Evolutionary conservation across 2,888 invertebrate species (phyloP).

Genomic region (Phragmatobia fuliginosa): DNA sequence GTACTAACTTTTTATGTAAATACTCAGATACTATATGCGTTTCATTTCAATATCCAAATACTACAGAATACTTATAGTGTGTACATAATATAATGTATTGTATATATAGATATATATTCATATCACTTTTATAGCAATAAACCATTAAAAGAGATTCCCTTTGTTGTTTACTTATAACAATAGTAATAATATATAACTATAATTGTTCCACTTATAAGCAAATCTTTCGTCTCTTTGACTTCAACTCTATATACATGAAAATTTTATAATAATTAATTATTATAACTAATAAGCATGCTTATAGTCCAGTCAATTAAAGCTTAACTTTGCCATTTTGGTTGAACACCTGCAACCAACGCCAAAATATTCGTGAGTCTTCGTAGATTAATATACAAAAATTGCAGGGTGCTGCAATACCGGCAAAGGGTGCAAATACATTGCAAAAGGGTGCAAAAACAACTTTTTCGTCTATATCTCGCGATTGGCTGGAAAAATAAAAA

Average conservation of each 20-base stretch:
- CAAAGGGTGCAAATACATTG: too few species aligned
- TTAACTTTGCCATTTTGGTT: too few species aligned
- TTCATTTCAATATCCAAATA: not conserved
- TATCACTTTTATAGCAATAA: slow-evolving; percentile 7
- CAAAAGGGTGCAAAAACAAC: too few species aligned
- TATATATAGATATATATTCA: not conserved
- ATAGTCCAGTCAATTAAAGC: too few species aligned
- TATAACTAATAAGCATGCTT: slow-evolving; percentile 4
- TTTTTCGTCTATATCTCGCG: too few species aligned
- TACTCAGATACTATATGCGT: not conserved
- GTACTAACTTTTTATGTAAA: slow-evolving; percentile 13
- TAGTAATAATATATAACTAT: slow-evolving; percentile 25
- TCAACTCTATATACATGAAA: slow-evolving; percentile 14
- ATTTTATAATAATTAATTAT: slow-evolving; percentile 6
- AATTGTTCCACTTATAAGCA: slow-evolving; percentile 47
- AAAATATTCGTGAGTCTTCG: too few species aligned
- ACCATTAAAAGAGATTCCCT: slow-evolving; percentile 5
- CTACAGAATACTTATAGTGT: not conserved
- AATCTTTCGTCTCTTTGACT: slow-evolving; percentile 37
- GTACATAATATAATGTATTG: not conserved
- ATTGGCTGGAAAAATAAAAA: too few species aligned
- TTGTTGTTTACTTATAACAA: slow-evolving; percentile 5
- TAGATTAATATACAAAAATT: too few species aligned
- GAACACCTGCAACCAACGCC: too few species aligned
- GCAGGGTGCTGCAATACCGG: too few species aligned